Evolutionary conservation across 2,113 vertebrate genomes (phyloP).

Genomic region (Hippolais icterina): DNA sequence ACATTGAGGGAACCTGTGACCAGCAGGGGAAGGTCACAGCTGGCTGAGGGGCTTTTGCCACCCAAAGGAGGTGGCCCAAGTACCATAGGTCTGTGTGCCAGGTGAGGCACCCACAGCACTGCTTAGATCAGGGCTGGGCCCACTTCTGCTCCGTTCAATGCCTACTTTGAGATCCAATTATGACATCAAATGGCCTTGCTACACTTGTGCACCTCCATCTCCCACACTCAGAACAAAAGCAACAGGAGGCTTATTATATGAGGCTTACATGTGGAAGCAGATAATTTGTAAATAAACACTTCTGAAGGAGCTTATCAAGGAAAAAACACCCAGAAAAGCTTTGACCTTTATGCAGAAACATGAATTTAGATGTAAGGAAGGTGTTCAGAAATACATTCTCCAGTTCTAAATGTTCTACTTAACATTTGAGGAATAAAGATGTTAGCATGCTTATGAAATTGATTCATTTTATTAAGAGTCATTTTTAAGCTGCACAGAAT

Average conservation of each 20-base stretch:
- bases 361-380: background rate
- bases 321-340: constrained; percentile 3
- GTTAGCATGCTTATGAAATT: background rate
- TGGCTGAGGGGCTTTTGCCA: background rate
- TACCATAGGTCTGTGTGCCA: background rate
- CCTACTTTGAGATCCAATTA: background rate
- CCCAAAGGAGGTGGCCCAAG: fast-evolving
- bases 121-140: background rate
- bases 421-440: constrained; percentile 27
- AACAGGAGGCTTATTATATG: background rate
- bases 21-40: background rate
- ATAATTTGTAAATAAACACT: constrained; percentile 11
- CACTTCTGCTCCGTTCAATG: background rate
- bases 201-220: background rate
- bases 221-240: background rate
- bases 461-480: background rate
- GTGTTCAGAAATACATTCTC: background rate
- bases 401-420: constrained; percentile 37
- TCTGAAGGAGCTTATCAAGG: constrained; percentile 36
- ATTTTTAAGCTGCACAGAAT: background rate
- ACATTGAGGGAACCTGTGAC: background rate
- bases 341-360: constrained; percentile 43
- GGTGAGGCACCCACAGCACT: background rate
- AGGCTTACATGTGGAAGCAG: background rate
- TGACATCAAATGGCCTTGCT: background rate